Conservation (phyloP, 2,888 invertebrate species). For the Phoronis australis region DNA sequence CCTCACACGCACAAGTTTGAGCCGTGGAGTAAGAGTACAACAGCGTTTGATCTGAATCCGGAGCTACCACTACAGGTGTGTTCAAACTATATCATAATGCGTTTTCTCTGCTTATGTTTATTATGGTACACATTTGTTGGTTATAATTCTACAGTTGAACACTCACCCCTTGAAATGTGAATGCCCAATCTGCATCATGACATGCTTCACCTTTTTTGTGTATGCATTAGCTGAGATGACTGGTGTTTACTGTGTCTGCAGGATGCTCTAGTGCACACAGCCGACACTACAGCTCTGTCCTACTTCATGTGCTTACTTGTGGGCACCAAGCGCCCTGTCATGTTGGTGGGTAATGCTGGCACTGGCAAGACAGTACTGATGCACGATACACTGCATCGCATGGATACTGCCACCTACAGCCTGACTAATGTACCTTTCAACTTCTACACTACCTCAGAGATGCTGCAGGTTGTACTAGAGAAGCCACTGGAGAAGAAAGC, state of each 20-base stretch:
- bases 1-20: conserved; percentile 82
- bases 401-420: conserved; percentile 77
- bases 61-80: conserved; percentile 83
- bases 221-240: too few species aligned
- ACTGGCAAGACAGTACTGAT: conserved; percentile 93
- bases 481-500: conserved; percentile 95
- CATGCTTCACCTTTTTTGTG: too few species aligned
- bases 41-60: conserved; percentile 84
- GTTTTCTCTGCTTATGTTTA: too few species aligned
- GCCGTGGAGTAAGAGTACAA: conserved; percentile 82
- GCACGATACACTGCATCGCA: conserved; percentile 70
- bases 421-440: conserved; percentile 91
- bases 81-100: too few species aligned
- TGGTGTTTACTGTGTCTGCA: too few species aligned
- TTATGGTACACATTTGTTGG: too few species aligned
- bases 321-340: conserved; percentile 82
- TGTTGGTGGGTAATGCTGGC: conserved; percentile 90
- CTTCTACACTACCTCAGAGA: conserved; percentile 81
- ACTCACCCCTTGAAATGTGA: too few species aligned
- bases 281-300: conserved; percentile 83
- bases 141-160: too few species aligned
- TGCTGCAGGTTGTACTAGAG: conserved; percentile 72
- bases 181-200: too few species aligned
- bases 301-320: conserved; percentile 85
- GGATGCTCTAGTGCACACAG: conserved; percentile 86